Evolutionary conservation across 2,888 invertebrate genomes (phyloP).

Genomic region (Cosmia trapezina): DNA sequence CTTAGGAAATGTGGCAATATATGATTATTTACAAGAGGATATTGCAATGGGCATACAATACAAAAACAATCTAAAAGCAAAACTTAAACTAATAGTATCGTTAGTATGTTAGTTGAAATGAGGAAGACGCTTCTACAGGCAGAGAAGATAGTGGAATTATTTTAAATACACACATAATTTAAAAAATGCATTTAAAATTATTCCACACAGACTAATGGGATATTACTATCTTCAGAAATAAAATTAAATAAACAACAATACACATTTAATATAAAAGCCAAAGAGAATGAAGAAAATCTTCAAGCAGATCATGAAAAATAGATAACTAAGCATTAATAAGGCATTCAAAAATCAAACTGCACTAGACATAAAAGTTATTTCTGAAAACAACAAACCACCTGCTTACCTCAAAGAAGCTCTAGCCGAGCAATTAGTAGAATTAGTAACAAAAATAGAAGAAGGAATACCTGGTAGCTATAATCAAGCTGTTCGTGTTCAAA

Average conservation of each 20-base stretch:
- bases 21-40: neutral
- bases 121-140: constrained; percentile 59
- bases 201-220: constrained; percentile 3
- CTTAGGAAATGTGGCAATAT: neutral
- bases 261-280: neutral
- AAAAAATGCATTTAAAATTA: no score
- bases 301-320: neutral
- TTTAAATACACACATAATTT: neutral
- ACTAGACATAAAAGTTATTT: constrained; percentile 15
- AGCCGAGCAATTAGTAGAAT: constrained; percentile 70
- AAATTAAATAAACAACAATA: neutral
- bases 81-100: constrained; percentile 40
- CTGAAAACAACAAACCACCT: constrained; percentile 29
- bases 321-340: neutral
- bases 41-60: neutral
- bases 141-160: constrained; percentile 34
- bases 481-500: constrained; percentile 75
- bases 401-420: constrained; percentile 54
- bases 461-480: constrained; percentile 84
- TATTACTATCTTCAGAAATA: constrained; percentile 16
- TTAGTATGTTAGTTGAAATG: constrained; percentile 62
- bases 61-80: constrained; percentile 38
- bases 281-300: neutral
- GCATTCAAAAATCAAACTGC: neutral
- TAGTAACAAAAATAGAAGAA: constrained; percentile 75